Conservation (phyloP, 2,888 invertebrate genomes). For the Lasioglossum leucozonium region DNA sequence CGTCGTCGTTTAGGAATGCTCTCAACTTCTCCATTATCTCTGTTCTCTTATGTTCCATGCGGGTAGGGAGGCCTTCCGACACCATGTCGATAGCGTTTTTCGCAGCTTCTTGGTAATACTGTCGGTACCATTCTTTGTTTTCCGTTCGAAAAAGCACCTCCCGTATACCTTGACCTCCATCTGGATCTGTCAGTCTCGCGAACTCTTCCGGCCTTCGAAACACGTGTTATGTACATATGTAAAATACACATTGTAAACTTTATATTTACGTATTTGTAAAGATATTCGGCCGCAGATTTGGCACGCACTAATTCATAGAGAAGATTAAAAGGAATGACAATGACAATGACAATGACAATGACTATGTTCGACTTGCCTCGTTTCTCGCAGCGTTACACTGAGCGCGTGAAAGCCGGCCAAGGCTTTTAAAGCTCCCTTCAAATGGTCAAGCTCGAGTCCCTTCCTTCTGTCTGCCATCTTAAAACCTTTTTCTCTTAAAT, state of each 20-base stretch:
- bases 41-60: constrained; percentile 83
- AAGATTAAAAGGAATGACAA: neutral
- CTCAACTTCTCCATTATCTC: constrained; percentile 87
- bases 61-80: constrained; percentile 79
- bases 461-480: constrained; percentile 84
- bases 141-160: constrained; percentile 88
- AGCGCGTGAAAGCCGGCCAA: constrained; percentile 85
- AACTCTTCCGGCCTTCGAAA: constrained; percentile 80
- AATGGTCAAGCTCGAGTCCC: constrained; percentile 81
- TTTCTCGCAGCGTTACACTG: constrained; percentile 84
- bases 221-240: constrained; percentile 28
- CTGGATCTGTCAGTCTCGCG: constrained; percentile 75
- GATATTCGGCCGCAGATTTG: neutral
- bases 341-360: constrained; percentile 1
- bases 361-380: constrained; percentile 72
- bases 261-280: neutral
- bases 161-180: constrained; percentile 76
- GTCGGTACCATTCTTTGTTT: constrained; percentile 89
- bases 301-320: neutral
- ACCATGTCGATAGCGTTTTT: constrained; percentile 89
- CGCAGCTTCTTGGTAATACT: constrained; percentile 88
- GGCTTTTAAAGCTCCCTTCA: constrained; percentile 82
- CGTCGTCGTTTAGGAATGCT: constrained; percentile 87
- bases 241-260: constrained; percentile 5
- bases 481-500: constrained; percentile 83